Percentiles rank a stretch among this genome's conserved stretches.
Evolutionary conservation across 2,888 invertebrate species (phyloP).

Genomic region (Eilema griseolum): DNA sequence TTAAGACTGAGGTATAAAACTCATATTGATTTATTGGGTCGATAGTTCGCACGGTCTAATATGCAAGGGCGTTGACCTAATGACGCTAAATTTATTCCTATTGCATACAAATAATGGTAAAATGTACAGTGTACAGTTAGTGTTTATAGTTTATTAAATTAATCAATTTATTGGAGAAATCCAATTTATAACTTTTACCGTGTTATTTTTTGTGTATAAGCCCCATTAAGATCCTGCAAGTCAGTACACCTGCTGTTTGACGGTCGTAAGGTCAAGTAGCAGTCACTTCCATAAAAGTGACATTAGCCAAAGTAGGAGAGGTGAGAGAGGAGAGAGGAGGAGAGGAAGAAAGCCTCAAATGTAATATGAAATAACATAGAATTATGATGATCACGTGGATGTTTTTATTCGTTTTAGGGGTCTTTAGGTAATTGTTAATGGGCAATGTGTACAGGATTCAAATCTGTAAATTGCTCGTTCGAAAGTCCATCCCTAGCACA

Average conservation of each 20-base stretch:
- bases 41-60: slow-evolving; percentile 45
- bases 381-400: no score
- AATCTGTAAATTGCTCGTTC: no score
- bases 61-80: slow-evolving; percentile 21
- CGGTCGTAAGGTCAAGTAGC: neutral
- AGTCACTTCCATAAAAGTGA: neutral
- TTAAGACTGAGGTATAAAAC: slow-evolving; percentile 37
- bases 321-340: no score
- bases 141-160: neutral
- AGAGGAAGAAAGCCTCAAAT: no score
- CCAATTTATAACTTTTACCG: neutral
- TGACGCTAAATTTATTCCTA: slow-evolving; percentile 5
- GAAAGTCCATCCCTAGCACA: no score
- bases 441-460: no score
- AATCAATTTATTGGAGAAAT: neutral
- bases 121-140: neutral
- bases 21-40: slow-evolving; percentile 48
- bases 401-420: no score
- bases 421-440: no score
- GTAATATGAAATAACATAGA: no score
- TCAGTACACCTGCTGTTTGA: neutral
- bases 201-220: neutral
- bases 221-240: neutral
- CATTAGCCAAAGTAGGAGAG: neutral
- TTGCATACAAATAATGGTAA: slow-evolving; percentile 7